Evolutionary conservation across 2,113 vertebrate species (phyloP), one percentile per base, ranked within the genome.

Genomic region (Megalops atlanticus): DNA sequence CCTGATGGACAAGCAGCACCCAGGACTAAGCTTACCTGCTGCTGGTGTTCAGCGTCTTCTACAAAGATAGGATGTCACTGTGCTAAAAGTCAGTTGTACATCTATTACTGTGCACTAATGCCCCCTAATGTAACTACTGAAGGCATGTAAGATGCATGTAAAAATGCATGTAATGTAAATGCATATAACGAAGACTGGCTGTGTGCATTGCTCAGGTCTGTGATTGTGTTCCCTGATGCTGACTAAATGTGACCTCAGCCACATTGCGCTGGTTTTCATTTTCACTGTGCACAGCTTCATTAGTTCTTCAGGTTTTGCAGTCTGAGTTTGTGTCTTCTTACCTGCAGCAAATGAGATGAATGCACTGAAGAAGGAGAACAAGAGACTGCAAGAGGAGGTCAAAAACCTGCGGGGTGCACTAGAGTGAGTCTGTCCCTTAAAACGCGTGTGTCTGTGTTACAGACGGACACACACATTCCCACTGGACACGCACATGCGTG

Each of bases 341-440:
- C 52, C 82, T 86, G n/a, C 33, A 94, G 94, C 80, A 3, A 87
- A 68, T 78, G 93, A 95, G 77, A 90, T 93, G 78, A 94, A 80
- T 72, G 80, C 77, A 69, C 52, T 94, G 27, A 92, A 89, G 71
- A 94, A 88, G 82, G 92, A 94, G 38, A 95, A 94, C 83, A 88
- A 85, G 33, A 89, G 64, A 49, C 87, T 94, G 0, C 89, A 77
- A 78, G 92, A 92, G 2, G 92, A 94, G 36, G 43, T 91, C 8
- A 85, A 84, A 31, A 85, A 3, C 45, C 74, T 93, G 7, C 83
- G 81, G 81, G 76, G 86, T 41, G 74, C 64, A 0, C 72, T 87
- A 0, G 82, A 89, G 94, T 95, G 49, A 93, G 93, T 91, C 21
- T 75, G 18, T 74, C n/a, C 16, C 38, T n/a, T n/a, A n/a, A n/a